Evolutionary conservation across 2,797 vertebrate species (phyloP).

Genomic region (Cryptoblepharus egeriae): DNA sequence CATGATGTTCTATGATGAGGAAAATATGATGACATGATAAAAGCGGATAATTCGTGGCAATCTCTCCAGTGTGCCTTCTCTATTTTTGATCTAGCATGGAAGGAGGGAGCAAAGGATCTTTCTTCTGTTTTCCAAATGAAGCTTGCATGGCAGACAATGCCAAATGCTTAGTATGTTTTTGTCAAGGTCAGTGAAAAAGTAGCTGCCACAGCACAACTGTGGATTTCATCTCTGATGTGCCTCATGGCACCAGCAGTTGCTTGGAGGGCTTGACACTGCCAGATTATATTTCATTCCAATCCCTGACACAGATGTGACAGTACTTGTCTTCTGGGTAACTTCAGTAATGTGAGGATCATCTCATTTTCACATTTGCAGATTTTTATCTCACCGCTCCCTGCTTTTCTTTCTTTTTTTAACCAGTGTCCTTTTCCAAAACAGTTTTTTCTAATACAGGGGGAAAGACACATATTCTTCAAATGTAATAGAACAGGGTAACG

Average conservation of each 20-base stretch:
- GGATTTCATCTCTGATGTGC: constrained; percentile 59
- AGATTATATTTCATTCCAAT: constrained; percentile 51
- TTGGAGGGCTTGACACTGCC: constrained; percentile 37
- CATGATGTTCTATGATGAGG: neutral
- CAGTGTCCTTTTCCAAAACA: neutral
- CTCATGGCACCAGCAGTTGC: constrained; percentile 56
- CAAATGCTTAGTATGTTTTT: constrained; percentile 48
- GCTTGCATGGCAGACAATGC: constrained; percentile 21
- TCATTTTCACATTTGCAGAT: constrained; percentile 40
- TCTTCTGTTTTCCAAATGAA: constrained; percentile 14
- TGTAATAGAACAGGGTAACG: neutral
- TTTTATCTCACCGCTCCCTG: constrained; percentile 11
- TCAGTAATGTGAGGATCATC: constrained; percentile 42
- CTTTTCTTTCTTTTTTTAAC: fast-evolving
- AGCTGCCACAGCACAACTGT: constrained; percentile 49
- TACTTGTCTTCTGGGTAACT: constrained; percentile 48
- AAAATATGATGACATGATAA: neutral
- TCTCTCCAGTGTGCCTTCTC: constrained; percentile 6
- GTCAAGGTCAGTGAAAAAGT: constrained; percentile 62
- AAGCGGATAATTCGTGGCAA: constrained; percentile 6
- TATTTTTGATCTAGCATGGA: neutral
- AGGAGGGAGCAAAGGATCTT: constrained; percentile 2
- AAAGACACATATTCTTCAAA: neutral
- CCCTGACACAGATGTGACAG: constrained; percentile 60
- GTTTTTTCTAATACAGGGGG: constrained; percentile 13